Base-by-base conservation (phyloP, 2,797 vertebrate genomes). In the Eupleurogrammus muticus region DNA sequence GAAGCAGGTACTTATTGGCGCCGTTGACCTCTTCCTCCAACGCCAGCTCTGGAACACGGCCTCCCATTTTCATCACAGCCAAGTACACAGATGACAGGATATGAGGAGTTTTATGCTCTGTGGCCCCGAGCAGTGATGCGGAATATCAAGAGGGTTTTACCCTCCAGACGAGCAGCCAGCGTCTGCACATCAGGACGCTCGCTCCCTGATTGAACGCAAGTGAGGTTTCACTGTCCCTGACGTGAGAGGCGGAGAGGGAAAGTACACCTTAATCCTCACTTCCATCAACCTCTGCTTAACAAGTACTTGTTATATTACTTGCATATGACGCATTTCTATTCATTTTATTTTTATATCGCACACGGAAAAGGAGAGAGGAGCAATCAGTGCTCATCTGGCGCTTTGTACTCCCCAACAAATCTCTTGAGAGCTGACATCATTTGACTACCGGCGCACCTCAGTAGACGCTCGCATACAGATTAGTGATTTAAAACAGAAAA, bases 1-100 rank as follows among this genome's bases (percentile, higher is more conserved):
- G 82, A 83, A 78, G 76, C 67, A 64, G 73, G 71, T 50, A 79
- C 70, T 78, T 69, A 70, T 64, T 23, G 21, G 42, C 55, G 72
- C 82, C 61, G 73, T 63, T 61, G 61, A 42, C 57, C 58, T 3
- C 24, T 46, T 48, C 44, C 40, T 38, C 52, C 49, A 53, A 51
- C 52, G 38, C 32, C 0, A 50, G 51, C 60, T 69, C 28, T 49
- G 17, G 24, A 72, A 57, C 66, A 42, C 23, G 57, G 65, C 50
- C 21, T 65, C 56, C 21, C 47, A 66, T 75, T 73, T 71, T 60
- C 53, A 84, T 83, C 48, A 57, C 36, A 52, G 67, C 57, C 51
- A 38, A 75, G 71, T 54, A 58, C 64, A 19, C 48, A 13, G 65
- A 64, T 49, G 62, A 64, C 66, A 38, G 76, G 61, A 80, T 53